Evolutionary conservation across 2,113 vertebrate species (phyloP).

Genomic region (Antennarius striatus): DNA sequence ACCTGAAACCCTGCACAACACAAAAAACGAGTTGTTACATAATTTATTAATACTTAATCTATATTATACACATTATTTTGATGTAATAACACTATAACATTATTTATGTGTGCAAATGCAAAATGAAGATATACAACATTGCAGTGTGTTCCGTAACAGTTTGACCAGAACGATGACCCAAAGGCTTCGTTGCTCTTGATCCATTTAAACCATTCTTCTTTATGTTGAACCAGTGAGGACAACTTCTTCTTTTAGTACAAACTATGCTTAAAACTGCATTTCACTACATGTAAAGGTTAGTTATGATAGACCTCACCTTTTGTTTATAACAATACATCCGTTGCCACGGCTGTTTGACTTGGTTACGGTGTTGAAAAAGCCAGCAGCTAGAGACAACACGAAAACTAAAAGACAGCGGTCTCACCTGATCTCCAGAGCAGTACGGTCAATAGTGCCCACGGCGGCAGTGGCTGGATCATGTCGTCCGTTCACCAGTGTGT

Average conservation of each 20-base stretch:
- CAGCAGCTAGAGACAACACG: not conserved
- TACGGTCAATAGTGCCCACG: constrained; percentile 45
- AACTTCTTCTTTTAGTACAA: not conserved
- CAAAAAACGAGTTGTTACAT: too few relatives aligned
- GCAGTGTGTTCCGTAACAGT: not conserved
- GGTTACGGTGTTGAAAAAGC: not conserved
- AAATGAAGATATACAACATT: too few relatives aligned
- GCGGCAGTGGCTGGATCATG: constrained; percentile 51
- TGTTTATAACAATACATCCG: not conserved
- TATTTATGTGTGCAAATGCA: too few relatives aligned
- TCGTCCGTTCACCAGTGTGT: constrained; percentile 10
- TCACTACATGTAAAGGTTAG: too few relatives aligned
- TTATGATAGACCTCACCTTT: too few relatives aligned
- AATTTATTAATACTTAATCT: too few relatives aligned
- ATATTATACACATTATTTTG: too few relatives aligned
- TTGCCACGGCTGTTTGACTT: constrained; percentile 1
- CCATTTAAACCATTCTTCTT: not conserved
- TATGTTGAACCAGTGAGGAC: not conserved
- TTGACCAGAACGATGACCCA: not conserved
- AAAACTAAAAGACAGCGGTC: constrained; percentile 4
- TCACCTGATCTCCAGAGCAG: constrained; percentile 62
- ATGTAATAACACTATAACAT: too few relatives aligned
- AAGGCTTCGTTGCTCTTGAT: not conserved
- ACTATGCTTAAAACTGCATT: too few relatives aligned
- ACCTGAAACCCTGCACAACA: too few relatives aligned